phyloP scores from a whole-genome alignment of 2,888 invertebrate genomes.

The Phyllotreta cruciferae region DNA sequence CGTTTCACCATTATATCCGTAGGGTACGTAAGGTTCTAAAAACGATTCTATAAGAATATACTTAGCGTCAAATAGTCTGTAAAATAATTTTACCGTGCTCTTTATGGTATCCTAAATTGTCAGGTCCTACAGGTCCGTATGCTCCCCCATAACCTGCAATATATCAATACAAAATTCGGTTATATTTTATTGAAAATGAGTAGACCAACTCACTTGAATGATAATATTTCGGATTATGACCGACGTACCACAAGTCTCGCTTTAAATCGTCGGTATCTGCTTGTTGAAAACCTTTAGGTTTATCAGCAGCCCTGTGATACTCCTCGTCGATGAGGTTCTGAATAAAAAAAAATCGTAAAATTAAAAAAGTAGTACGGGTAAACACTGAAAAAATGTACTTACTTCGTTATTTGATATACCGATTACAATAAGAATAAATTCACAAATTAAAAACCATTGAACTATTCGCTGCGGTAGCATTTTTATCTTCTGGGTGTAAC shows the following conservation, averaged over 20 bases:
- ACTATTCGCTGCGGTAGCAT: slow-evolving; percentile 22
- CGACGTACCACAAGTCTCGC: slow-evolving; percentile 14
- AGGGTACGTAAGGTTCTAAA: background rate
- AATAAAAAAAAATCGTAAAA: slow-evolving; percentile 13
- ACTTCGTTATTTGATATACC: slow-evolving; percentile 31
- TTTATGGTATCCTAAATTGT: slow-evolving; percentile 13
- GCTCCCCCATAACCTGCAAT: background rate
- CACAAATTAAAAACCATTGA: slow-evolving; percentile 19
- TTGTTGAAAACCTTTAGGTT: slow-evolving; percentile 13
- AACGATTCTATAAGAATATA: background rate
- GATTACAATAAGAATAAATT: slow-evolving; percentile 5
- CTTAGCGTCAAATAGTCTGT: background rate
- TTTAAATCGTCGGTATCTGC: background rate
- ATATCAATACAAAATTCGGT: no score
- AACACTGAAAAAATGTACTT: slow-evolving; percentile 5
- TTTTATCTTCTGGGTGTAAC: background rate
- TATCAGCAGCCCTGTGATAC: slow-evolving; percentile 26
- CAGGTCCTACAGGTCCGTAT: slow-evolving; percentile 16
- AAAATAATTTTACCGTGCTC: background rate
- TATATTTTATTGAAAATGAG: background rate
- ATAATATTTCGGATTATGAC: slow-evolving; percentile 11
- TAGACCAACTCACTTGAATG: slow-evolving; percentile 12
- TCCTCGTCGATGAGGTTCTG: slow-evolving; percentile 49
- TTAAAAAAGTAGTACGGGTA: background rate
- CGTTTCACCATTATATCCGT: slow-evolving; percentile 1